These are phyloP conservation scores for Drosophila longiperda DNA, from an alignment of 2,888 invertebrate genomes.

Conservation along the genomic window DNA sequence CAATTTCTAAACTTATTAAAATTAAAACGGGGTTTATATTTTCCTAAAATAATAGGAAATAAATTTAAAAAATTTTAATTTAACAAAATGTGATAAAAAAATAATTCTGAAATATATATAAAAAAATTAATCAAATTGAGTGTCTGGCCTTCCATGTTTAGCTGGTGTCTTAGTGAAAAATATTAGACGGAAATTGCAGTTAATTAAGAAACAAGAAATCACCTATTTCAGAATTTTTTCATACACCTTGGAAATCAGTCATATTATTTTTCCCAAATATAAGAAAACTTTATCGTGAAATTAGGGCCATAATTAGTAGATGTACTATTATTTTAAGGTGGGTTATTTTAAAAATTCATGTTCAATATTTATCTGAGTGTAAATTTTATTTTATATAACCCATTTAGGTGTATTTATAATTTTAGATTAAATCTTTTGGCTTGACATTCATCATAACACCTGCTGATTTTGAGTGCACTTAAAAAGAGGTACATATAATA, in stretches of 20 bases:
- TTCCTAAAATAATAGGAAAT: not conserved
- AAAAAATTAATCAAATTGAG: not conserved
- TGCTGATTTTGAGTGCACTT: not conserved
- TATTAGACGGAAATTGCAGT: not conserved
- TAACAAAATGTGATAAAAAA: not conserved
- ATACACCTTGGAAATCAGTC: no score
- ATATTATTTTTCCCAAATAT: not conserved
- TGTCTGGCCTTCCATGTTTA: not conserved
- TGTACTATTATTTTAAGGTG: not conserved
- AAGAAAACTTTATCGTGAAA: not conserved
- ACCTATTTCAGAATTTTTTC: no score
- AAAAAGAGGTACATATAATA: not conserved
- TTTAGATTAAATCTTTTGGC: not conserved
- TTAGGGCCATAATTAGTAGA: no score
- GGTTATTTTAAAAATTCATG: not conserved
- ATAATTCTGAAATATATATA: not conserved
- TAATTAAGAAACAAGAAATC: not conserved
- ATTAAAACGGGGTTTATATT: not conserved
- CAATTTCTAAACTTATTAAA: not conserved
- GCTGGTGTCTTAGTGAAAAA: not conserved
- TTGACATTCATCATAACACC: not conserved
- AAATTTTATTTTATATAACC: not conserved
- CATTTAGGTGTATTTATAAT: not conserved
- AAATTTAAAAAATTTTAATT: not conserved
- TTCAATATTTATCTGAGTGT: not conserved